Conservation (phyloP, 1,140 invertebrate genomes). For the Drosophila nigromelanica region DNA sequence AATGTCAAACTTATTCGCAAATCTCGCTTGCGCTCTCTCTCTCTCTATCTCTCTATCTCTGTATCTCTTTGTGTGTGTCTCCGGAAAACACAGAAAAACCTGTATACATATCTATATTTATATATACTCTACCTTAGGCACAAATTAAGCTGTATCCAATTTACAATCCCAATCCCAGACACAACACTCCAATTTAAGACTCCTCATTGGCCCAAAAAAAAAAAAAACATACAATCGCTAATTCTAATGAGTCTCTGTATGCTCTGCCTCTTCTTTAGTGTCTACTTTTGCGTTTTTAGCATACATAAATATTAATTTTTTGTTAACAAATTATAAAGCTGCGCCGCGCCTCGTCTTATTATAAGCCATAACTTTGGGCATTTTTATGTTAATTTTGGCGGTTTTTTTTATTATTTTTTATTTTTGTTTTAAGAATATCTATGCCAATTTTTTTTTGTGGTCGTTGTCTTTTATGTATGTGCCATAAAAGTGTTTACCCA, state of each 20-base stretch:
- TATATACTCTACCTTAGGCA: neutral
- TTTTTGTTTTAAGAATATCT: slow-evolving; percentile 49
- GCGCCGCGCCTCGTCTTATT: slow-evolving; percentile 26
- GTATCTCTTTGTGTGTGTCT: neutral
- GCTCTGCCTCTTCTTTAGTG: slow-evolving; percentile 12
- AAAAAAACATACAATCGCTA: neutral
- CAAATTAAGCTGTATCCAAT: slow-evolving; percentile 1
- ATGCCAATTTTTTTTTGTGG: slow-evolving; percentile 41
- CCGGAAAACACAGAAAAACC: slow-evolving; percentile 14
- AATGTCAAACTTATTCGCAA: slow-evolving; percentile 6
- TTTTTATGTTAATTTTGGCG: slow-evolving; percentile 52
- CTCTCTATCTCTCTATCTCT: neutral
- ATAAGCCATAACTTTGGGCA: slow-evolving; percentile 46
- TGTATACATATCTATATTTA: neutral
- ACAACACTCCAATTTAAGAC: too few relatives aligned
- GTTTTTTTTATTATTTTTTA: slow-evolving; percentile 5
- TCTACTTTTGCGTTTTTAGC: slow-evolving; percentile 32
- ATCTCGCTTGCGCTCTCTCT: neutral
- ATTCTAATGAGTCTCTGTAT: slow-evolving; percentile 9
- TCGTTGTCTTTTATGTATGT: slow-evolving; percentile 1
- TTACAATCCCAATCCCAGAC: neutral
- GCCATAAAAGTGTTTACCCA: slow-evolving; percentile 51
- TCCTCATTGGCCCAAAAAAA: slow-evolving; percentile 6
- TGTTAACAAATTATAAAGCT: slow-evolving; percentile 42
- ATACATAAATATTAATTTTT: slow-evolving; percentile 64